Base-by-base conservation (phyloP, 2,888 invertebrate species). In the Eupithecia insigniata region DNA sequence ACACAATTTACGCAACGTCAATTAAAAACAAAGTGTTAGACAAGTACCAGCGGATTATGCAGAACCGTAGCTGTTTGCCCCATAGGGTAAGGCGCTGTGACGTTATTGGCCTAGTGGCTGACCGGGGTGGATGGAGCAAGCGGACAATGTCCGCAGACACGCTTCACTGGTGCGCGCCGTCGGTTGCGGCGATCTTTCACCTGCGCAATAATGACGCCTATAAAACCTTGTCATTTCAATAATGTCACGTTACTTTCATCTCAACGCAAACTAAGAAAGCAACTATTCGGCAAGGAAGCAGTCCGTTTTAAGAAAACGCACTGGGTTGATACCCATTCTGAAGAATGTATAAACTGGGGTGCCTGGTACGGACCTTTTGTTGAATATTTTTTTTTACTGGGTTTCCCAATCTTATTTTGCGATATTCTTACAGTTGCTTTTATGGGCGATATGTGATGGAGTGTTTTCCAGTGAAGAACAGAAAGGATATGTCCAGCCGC, bases 141-240 rank as follows among this genome's bases (percentile, higher is more conserved):
- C 92, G 92, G 93, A 87, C 93, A 92, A 92, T 92, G 93, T 90
- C 90, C 90, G 87, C 83, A 84, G 92, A 90, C 85, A 93, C 94
- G 94, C 90, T 93, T 89, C 85, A 92, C 79, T 90, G 92, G 88
- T 84, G 89, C 90, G 86, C 90, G 87, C 90, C 89, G 88, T 88
- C 89, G 84, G 90, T 93, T 93, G 93, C 93, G 84, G 88, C 89
- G 90, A 90, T 93, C 93, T 92, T 92, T 92, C 92, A 91, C 93
- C 94, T 92, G 90, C 94, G 93, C 94, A 93, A 94, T 89, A 91
- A 88, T 92, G 86, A 91, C 92, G 93, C 90, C 93, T 94, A 94
- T 94, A 94, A 93, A 94, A 93, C 92, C 87, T 92, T 92, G 93
- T 90, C 92, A 90, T 89, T 92, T 87, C 90, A 89, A 92, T 90